Evolutionary conservation across 2,888 invertebrate genomes (phyloP).

Genomic region (Pherbina coryleti): DNA sequence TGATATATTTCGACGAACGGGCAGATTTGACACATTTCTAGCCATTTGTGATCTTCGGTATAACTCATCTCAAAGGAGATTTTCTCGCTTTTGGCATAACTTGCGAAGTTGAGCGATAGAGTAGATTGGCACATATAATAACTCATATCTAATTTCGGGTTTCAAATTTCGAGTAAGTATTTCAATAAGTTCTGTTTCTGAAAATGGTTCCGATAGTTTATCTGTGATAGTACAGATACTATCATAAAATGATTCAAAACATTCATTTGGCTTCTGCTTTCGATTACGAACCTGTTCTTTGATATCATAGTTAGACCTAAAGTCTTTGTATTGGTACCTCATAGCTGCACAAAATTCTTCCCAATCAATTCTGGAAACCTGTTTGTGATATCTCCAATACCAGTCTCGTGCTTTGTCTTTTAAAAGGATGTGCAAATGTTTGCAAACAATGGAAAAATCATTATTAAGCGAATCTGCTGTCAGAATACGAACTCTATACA

Average conservation of each 20-base stretch:
- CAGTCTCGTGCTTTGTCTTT: not conserved
- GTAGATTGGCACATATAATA: constrained; percentile 9
- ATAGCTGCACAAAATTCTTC: not conserved
- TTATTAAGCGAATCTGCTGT: not conserved
- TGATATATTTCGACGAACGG: not conserved
- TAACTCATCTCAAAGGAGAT: not conserved
- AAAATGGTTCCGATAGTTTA: constrained; percentile 7
- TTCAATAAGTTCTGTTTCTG: constrained; percentile 29
- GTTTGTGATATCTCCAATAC: not conserved
- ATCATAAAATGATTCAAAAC: not conserved
- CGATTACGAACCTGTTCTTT: not conserved
- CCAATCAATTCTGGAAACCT: not conserved
- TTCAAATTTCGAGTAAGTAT: constrained; percentile 26
- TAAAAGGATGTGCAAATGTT: not conserved
- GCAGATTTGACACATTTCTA: not conserved
- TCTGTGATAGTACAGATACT: constrained; percentile 17
- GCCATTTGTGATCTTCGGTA: not conserved
- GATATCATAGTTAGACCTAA: too few relatives aligned
- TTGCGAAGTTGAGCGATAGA: not conserved
- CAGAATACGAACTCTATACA: not conserved
- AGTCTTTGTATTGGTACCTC: too few relatives aligned
- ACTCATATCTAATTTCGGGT: constrained; percentile 14
- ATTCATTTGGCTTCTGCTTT: not conserved
- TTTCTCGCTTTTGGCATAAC: too few relatives aligned
- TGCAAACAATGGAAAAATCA: not conserved